Conservation (phyloP, 2,113 vertebrate species). For the Donacobius atricapilla region DNA sequence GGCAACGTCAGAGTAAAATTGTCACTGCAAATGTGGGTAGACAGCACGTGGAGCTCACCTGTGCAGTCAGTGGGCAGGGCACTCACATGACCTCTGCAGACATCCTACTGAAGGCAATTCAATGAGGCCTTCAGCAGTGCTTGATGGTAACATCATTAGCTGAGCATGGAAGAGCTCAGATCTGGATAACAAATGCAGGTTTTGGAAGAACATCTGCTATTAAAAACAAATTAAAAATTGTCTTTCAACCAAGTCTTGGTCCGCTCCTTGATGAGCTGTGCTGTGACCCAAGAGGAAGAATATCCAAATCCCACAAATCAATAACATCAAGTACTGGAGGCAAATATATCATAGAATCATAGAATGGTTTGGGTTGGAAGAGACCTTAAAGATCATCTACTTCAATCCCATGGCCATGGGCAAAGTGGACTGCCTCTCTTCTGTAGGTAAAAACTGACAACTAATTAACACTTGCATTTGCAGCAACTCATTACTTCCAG, state of each 20-base stretch:
- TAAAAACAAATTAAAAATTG: neutral
- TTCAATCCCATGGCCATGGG: neutral
- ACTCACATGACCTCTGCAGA: neutral
- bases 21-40: neutral
- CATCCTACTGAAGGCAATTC: neutral
- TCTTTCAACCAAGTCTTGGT: neutral
- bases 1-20: neutral
- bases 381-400: neutral
- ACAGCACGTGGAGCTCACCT: neutral
- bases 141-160: neutral
- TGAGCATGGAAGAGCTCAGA: neutral
- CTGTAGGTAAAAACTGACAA: neutral
- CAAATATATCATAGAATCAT: neutral
- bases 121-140: neutral
- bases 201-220: neutral
- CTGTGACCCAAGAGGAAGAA: neutral
- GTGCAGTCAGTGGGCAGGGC: neutral
- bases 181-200: neutral
- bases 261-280: neutral
- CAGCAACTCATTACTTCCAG: neutral
- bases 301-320: neutral
- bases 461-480: neutral
- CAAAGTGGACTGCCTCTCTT: neutral
- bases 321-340: neutral
- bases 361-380: neutral